A percentile compares a stretch with the other conserved stretches of the same genome.
phyloP scores from a whole-genome alignment of 1,140 invertebrate species.

The Atta texana region DNA sequence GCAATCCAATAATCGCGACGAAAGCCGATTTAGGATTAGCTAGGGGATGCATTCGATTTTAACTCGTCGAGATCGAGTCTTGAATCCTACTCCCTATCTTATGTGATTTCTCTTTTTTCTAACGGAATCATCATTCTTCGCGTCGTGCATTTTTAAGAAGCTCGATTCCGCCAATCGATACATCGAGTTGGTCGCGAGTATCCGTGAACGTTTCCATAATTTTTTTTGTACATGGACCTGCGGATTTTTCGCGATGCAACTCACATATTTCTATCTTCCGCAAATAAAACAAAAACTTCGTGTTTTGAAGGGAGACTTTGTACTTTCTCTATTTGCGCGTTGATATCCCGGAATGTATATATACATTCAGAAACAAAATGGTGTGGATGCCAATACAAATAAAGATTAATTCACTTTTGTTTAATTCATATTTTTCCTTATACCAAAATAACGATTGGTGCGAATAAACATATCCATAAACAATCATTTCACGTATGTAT shows the following conservation, averaged over 20 bases:
- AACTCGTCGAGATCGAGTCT: conserved; percentile 19
- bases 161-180: conserved; percentile 6
- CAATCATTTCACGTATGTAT: conserved; percentile 42
- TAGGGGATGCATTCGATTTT: conserved; percentile 16
- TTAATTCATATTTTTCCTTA: conserved; percentile 23
- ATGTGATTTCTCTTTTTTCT: conserved; percentile 44
- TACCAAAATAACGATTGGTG: conserved; percentile 29
- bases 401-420: conserved; percentile 20
- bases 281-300: conserved; percentile 1
- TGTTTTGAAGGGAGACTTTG: conserved; percentile 15
- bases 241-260: conserved; percentile 33
- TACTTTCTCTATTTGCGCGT: conserved; percentile 44
- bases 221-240: conserved; percentile 58
- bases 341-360: conserved; percentile 24
- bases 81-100: conserved; percentile 1
- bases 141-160: conserved; percentile 44
- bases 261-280: conserved; percentile 38
- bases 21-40: background rate
- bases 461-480: conserved; percentile 51
- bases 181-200: conserved; percentile 13
- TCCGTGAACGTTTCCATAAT: background rate
- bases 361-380: conserved; percentile 56
- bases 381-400: conserved; percentile 31
- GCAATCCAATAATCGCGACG: conserved; percentile 28
- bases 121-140: conserved; percentile 20